Evolutionary conservation across 2,113 vertebrate genomes (phyloP), one percentile per base, ranked within the genome.

Genomic region (Psittacula cyanocephala): DNA sequence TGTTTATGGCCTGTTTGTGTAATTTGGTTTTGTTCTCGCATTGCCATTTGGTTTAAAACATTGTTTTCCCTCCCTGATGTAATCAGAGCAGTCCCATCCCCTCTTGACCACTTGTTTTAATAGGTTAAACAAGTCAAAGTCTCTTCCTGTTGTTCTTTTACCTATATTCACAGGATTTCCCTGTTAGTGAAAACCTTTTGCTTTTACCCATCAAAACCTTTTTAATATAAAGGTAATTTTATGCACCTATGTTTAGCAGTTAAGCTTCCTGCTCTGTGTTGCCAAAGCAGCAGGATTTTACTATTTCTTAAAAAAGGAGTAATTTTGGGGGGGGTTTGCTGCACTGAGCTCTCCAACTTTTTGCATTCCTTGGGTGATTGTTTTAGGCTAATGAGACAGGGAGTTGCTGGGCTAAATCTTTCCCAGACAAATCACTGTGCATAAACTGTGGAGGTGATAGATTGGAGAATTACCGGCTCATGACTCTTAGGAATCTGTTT

Each of bases 331-430:
- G 67, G 18, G 47, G n/a, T n/a, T n/a, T 65, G 2, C 60, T 90
- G 47, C 41, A 9, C 19, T 41, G 11, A 90, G 62, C 55, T 65
- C 69, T 60, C 16, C 18, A 65, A 79, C 55, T 60, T 86, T 88
- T 77, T 74, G 80, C 24, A 2, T 90, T 93, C 88, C 69, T 78
- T 0, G 7, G 83, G 91, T 71, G 47, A 84, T 79, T 23, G 27
- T 88, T 94, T 92, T 43, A 79, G 90, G 33, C 74, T 93, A 90
- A 91, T 0, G 35, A 96, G 88, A 83, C 49, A 24, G 76, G 55
- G 84, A 91, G 68, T 88, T 96, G 63, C 71, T 91, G 91, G 88
- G 77, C 86, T 93, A 86, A 92, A 81, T 93, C 86, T 72, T 74
- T 81, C 69, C 44, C 80, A 94, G 86, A 81, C 91, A 84, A 75